These are phyloP conservation scores for Urophycis tenuis DNA, from an alignment of 2,797 vertebrate species.

Conservation along the genomic window DNA sequence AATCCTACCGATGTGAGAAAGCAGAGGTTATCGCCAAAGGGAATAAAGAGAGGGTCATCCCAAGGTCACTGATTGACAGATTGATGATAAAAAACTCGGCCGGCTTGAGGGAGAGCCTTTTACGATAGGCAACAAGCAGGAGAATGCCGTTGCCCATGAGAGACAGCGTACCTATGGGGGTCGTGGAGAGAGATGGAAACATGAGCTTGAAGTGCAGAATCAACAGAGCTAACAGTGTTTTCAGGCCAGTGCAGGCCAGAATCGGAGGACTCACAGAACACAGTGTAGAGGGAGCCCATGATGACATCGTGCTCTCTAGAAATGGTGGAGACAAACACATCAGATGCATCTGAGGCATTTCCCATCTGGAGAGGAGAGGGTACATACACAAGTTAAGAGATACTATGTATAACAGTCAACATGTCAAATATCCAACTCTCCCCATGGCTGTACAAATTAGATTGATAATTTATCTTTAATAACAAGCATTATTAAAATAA, in stretches of 20 bases:
- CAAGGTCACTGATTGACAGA: constrained; percentile 81
- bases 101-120: constrained; percentile 78
- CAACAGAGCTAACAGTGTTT: not conserved
- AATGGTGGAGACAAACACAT: constrained; percentile 70
- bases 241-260: not conserved
- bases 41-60: constrained; percentile 79
- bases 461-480: not conserved
- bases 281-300: constrained; percentile 74
- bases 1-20: constrained; percentile 76
- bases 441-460: not conserved
- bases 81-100: constrained; percentile 84
- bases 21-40: constrained; percentile 78
- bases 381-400: not conserved
- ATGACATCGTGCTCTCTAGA: constrained; percentile 74
- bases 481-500: not conserved
- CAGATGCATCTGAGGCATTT: constrained; percentile 68
- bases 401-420: not conserved
- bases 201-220: not conserved
- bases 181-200: not conserved
- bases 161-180: constrained; percentile 67
- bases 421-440: not conserved
- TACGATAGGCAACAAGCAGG: constrained; percentile 78
- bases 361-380: constrained; percentile 68
- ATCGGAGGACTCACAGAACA: constrained; percentile 72
- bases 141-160: constrained; percentile 74